Conservation (phyloP, 2,888 invertebrate genomes). For the Chironomus tentans region DNA sequence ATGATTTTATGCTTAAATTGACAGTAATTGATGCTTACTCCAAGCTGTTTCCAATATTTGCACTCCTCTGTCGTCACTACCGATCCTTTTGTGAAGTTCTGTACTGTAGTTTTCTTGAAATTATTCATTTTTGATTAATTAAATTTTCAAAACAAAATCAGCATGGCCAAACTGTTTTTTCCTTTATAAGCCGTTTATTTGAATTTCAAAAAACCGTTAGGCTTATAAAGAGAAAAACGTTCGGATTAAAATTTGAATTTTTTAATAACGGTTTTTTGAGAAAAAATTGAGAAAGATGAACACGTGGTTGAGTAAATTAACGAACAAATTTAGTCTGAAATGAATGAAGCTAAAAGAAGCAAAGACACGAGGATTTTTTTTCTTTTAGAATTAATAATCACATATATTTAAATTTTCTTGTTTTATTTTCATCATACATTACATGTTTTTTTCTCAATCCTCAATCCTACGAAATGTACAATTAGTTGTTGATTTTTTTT, state of each 20-base stretch:
- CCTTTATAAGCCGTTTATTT: no score
- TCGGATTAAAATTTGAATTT: no score
- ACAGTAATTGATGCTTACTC: conserved; percentile 49
- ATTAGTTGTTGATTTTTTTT: conserved; percentile 4
- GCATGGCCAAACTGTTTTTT: background rate
- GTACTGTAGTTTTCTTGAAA: conserved; percentile 64
- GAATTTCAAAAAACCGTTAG: no score
- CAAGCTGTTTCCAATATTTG: conserved; percentile 80
- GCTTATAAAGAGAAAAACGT: no score
- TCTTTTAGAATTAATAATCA: background rate
- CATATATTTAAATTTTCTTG: conserved; percentile 5
- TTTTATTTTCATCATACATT: conserved; percentile 17
- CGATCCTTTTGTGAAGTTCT: conserved; percentile 56
- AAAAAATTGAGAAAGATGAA: no score
- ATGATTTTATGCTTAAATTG: background rate
- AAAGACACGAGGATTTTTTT: background rate
- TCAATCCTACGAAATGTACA: conserved; percentile 11
- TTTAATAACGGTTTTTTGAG: no score
- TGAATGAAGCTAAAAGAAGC: background rate
- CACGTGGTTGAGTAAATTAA: background rate
- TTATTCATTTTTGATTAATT: conserved; percentile 41
- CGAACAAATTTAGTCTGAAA: background rate
- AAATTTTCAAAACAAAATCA: background rate
- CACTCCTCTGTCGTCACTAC: conserved; percentile 65
- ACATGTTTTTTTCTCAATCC: conserved; percentile 1